phyloP scores from a whole-genome alignment of 2,113 vertebrate species.

The Rhipidura dahli region DNA sequence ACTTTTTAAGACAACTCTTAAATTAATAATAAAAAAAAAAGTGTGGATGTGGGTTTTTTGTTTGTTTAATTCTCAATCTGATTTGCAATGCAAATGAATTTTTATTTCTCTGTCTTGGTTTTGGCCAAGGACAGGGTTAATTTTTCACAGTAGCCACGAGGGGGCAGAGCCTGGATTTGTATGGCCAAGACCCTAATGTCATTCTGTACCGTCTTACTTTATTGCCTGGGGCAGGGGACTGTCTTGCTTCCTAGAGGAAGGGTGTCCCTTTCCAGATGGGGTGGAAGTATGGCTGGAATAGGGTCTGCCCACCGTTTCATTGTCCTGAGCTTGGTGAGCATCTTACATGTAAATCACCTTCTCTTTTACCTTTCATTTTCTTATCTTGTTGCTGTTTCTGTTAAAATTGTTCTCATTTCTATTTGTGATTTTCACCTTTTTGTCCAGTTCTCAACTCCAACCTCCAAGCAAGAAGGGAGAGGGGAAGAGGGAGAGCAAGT shows the following conservation, averaged over 20 bases:
- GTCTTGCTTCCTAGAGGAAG: not conserved
- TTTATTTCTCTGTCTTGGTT: not conserved
- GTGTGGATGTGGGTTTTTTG: rapidly evolving
- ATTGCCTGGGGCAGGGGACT: not conserved
- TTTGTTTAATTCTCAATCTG: not conserved
- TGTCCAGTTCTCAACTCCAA: not conserved
- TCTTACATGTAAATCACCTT: not conserved
- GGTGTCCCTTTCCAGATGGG: not conserved
- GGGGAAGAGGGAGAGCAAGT: not conserved
- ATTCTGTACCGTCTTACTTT: not conserved
- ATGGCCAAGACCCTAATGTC: not conserved
- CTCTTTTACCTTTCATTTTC: not conserved
- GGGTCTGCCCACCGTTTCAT: not conserved
- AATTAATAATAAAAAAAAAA: not conserved
- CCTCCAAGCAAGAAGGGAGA: rapidly evolving
- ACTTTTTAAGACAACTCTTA: not conserved
- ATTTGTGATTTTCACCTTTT: not conserved
- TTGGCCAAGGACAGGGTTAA: not conserved
- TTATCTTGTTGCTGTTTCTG: not conserved
- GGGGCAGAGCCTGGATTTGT: not conserved
- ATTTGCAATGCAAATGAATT: not conserved
- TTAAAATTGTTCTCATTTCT: not conserved
- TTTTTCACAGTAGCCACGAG: not conserved
- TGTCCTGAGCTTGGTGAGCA: not conserved
- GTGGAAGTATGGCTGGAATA: not conserved